These are phyloP conservation scores for Dinomys branickii DNA, from an alignment of 2,113 vertebrate species.

Conservation along the genomic window DNA sequence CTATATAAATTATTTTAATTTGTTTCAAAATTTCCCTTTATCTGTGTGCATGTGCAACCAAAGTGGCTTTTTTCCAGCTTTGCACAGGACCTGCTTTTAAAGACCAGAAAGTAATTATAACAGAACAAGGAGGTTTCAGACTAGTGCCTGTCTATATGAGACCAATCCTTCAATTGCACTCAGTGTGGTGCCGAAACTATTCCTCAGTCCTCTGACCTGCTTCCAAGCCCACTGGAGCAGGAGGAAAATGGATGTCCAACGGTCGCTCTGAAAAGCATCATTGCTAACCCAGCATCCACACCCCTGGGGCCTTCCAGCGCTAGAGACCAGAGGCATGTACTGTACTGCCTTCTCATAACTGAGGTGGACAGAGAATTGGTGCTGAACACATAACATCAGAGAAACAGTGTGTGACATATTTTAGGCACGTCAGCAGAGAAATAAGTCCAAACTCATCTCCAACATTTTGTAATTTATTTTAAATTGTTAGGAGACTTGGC, in stretches of 20 bases:
- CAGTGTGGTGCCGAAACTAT: slow-evolving; percentile 85
- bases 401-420: slow-evolving; percentile 91
- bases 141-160: slow-evolving; percentile 85
- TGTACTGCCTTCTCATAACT: slow-evolving; percentile 85
- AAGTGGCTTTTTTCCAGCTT: slow-evolving; percentile 86
- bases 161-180: slow-evolving; percentile 85
- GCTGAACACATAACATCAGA: slow-evolving; percentile 87
- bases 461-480: slow-evolving; percentile 88
- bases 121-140: slow-evolving; percentile 84
- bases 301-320: slow-evolving; percentile 84
- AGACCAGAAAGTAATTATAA: slow-evolving; percentile 86
- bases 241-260: slow-evolving; percentile 78
- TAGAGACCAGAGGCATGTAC: slow-evolving; percentile 85
- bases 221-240: slow-evolving; percentile 82
- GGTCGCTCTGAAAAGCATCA: slow-evolving; percentile 82
- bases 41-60: slow-evolving; percentile 85
- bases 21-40: slow-evolving; percentile 81
- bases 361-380: slow-evolving; percentile 89
- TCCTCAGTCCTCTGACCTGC: slow-evolving; percentile 85
- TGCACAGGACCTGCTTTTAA: slow-evolving; percentile 87
- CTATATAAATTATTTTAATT: slow-evolving; percentile 85
- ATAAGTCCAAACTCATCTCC: slow-evolving; percentile 88
- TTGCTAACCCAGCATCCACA: slow-evolving; percentile 83
- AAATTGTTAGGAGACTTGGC: slow-evolving; percentile 88
- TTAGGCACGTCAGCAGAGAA: slow-evolving; percentile 94